A percentile compares a stretch with the other conserved stretches of the same genome.
Conservation (phyloP, 64 coral and sea anemone species). For the Montipora foliosa region DNA sequence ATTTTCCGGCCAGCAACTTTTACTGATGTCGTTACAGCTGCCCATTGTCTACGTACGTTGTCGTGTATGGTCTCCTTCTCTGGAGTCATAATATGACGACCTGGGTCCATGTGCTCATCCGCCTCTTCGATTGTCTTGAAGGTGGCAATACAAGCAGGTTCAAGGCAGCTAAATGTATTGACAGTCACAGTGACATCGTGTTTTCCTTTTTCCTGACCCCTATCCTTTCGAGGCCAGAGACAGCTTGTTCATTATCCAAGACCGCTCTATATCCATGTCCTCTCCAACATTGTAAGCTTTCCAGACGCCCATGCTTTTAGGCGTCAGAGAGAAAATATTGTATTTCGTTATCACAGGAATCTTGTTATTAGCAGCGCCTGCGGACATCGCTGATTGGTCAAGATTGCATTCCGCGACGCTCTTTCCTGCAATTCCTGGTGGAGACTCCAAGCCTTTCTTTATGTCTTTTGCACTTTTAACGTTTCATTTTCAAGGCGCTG, state of each 20-base stretch:
- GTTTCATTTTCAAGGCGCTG: slow-evolving; percentile 1
- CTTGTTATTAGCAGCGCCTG: slow-evolving; percentile 13
- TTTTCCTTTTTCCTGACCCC: background rate
- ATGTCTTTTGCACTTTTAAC: slow-evolving; percentile 12
- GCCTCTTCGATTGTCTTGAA: background rate
- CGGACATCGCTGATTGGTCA: background rate
- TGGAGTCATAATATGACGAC: slow-evolving; percentile 15
- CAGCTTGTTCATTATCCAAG: slow-evolving; percentile 35
- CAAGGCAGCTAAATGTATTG: background rate
- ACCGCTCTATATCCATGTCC: background rate
- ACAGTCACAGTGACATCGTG: background rate
- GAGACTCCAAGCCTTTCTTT: slow-evolving; percentile 25
- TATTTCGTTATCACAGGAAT: slow-evolving; percentile 44
- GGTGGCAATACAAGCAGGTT: background rate
- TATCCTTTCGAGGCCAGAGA: slow-evolving; percentile 56
- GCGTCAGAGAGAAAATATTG: slow-evolving; percentile 60
- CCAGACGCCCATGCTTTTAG: slow-evolving; percentile 41
- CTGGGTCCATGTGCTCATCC: background rate
- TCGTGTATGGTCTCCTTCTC: slow-evolving; percentile 60
- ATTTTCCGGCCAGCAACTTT: slow-evolving; percentile 48
- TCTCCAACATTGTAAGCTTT: slow-evolving; percentile 53
- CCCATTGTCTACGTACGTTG: slow-evolving; percentile 35
- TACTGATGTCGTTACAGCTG: slow-evolving; percentile 39
- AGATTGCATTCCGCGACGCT: background rate
- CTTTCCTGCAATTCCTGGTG: slow-evolving; percentile 15